These are phyloP conservation scores for Maniola jurtina DNA, from an alignment of 1,140 invertebrate species.

Conservation along the genomic window DNA sequence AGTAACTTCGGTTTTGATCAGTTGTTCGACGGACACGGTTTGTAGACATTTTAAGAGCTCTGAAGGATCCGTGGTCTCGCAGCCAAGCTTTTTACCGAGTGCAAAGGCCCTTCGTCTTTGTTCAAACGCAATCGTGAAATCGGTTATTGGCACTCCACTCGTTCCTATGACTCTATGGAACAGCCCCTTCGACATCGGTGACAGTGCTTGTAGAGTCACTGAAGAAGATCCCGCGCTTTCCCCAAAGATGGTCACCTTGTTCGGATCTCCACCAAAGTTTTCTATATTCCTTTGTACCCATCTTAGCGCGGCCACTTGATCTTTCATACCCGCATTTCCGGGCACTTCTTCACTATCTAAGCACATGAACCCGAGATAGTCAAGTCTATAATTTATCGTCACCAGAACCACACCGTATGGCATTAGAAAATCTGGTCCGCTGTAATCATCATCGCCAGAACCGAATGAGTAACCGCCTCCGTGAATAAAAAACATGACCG, in stretches of 20 bases:
- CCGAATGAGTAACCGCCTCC: slow-evolving; percentile 68
- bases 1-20: slow-evolving; percentile 51
- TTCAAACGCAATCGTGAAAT: slow-evolving; percentile 41
- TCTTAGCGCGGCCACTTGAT: too few species aligned
- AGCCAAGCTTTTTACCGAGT: slow-evolving; percentile 45
- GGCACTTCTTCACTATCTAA: slow-evolving; percentile 53
- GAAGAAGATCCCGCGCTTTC: slow-evolving; percentile 82
- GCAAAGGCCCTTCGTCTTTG: slow-evolving; percentile 41
- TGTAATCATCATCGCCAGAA: slow-evolving; percentile 39
- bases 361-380: slow-evolving; percentile 79
- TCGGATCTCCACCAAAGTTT: slow-evolving; percentile 41
- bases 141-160: slow-evolving; percentile 48
- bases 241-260: slow-evolving; percentile 88
- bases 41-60: slow-evolving; percentile 67
- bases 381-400: slow-evolving; percentile 85
- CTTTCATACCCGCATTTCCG: slow-evolving; percentile 41
- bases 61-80: neutral
- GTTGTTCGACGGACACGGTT: slow-evolving; percentile 57
- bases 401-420: slow-evolving; percentile 83
- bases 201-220: slow-evolving; percentile 41
- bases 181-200: slow-evolving; percentile 70
- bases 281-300: too few species aligned
- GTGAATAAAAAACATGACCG: slow-evolving; percentile 78
- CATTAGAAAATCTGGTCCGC: slow-evolving; percentile 83
- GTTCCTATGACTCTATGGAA: slow-evolving; percentile 48